Conservation (phyloP, 2,797 vertebrate genomes). For the Zalophus californianus region DNA sequence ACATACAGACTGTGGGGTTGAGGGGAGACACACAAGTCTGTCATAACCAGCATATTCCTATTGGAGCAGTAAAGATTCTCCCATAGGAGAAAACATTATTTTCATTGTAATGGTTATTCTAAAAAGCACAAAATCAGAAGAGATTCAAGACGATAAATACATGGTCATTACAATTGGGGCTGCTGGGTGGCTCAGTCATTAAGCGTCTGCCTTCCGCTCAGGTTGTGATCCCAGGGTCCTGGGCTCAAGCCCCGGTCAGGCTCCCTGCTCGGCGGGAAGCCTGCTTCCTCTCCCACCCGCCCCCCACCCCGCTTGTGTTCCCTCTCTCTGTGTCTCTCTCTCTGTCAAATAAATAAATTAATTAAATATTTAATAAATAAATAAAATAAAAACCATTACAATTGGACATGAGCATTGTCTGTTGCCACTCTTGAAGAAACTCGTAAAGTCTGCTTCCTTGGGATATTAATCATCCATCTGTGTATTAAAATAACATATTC, state of each 20-base stretch:
- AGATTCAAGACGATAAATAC: background rate
- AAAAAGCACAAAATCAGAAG: background rate
- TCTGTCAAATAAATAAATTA: too few relatives aligned
- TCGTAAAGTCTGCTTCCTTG: background rate
- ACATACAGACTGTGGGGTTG: background rate
- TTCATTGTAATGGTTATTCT: background rate
- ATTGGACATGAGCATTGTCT: background rate
- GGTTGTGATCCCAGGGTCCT: too few relatives aligned
- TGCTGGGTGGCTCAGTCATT: too few relatives aligned
- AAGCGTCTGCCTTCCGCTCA: too few relatives aligned
- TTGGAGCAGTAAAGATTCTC: background rate
- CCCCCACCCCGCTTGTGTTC: too few relatives aligned
- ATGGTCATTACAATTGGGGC: background rate
- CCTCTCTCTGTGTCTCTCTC: too few relatives aligned
- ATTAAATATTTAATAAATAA: too few relatives aligned
- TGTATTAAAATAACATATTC: background rate
- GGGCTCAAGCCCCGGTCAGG: too few relatives aligned
- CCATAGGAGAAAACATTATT: background rate
- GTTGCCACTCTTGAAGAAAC: background rate
- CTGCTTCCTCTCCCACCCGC: too few relatives aligned
- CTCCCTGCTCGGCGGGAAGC: too few relatives aligned
- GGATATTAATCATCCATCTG: background rate
- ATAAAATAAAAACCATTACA: constrained; percentile 11
- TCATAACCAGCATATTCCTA: background rate
- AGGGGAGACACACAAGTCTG: background rate